Evolutionary conservation across 2,888 invertebrate genomes (phyloP), one percentile per base, ranked within the genome.

Genomic region (Carcina quercana): DNA sequence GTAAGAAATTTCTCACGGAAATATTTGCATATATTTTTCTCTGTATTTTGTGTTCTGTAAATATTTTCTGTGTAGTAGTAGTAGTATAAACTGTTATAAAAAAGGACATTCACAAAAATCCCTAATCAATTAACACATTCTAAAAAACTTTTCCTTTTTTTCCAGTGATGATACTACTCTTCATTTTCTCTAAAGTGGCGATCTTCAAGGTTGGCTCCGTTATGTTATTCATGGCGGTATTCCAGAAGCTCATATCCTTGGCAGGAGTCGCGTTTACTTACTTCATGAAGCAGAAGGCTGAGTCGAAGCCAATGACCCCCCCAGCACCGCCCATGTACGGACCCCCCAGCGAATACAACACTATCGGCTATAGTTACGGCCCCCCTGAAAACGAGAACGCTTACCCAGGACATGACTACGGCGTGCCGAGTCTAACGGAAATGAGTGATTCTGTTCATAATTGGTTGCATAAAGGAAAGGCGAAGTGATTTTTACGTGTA

Each of bases 301-400:
- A 45, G 11, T 11, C 24, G 5, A 59, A 52, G 24, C 42, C 52
- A 1, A 36, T 52, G 0, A 14, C 49, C 11, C 24, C 24, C 1
- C 17, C 17, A 5, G 17, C 17, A 5, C 5, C 5, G 5, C 5
- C 17, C 7, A 50, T 56, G 25, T 78, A 79, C 24, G 76, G 74
- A 0, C 51, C 65, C 2, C 20, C 31, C 14, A 22, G 19, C 19
- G 74, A 74, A 3, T 82, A 82, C 34, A 78, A 82, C 32, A 82
- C 80, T 0, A 50, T 82, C 1, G 78, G 82, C 1, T 82, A 80
- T 43, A 79, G 64, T 31, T 80, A 80, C n/a, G 79, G 76, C 0
- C 63, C 74, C 0, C 67, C 76, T 0, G 73, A 74, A 0, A 51
- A 48, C 2, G 74, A 78, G 13, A 24, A 7, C 5, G 50, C 53